These are phyloP conservation scores for Saguinus midas DNA, from an alignment of 2,113 vertebrate species.

Conservation along the genomic window DNA sequence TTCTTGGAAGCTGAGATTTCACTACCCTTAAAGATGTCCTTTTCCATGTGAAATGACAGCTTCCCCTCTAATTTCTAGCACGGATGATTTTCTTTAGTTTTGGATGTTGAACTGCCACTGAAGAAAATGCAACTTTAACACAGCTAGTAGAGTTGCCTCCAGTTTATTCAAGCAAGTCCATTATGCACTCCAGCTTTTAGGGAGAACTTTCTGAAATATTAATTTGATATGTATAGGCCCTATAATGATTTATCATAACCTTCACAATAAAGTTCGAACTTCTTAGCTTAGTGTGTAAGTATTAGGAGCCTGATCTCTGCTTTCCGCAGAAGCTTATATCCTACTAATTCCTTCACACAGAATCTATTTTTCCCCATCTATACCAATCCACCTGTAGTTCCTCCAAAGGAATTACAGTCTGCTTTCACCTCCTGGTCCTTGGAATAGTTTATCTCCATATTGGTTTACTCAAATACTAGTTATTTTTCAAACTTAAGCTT, in stretches of 20 bases:
- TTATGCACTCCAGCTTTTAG: no score
- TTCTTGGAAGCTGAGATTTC: background rate
- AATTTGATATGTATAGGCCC: background rate
- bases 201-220: background rate
- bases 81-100: background rate
- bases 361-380: background rate
- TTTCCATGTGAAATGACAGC: background rate
- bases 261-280: background rate
- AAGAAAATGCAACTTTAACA: background rate
- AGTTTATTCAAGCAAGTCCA: background rate
- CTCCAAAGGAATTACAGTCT: background rate
- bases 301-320: background rate
- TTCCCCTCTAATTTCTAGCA: background rate
- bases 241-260: background rate
- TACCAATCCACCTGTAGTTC: background rate
- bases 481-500: background rate
- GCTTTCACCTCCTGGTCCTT: background rate
- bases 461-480: background rate
- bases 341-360: background rate
- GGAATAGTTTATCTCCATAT: background rate
- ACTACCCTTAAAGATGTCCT: background rate
- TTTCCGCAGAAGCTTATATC: background rate
- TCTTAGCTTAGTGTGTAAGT: background rate
- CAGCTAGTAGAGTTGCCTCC: background rate
- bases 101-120: background rate